Base-by-base conservation (phyloP, 1,140 invertebrate genomes). In the Calephelis virginiensis region DNA sequence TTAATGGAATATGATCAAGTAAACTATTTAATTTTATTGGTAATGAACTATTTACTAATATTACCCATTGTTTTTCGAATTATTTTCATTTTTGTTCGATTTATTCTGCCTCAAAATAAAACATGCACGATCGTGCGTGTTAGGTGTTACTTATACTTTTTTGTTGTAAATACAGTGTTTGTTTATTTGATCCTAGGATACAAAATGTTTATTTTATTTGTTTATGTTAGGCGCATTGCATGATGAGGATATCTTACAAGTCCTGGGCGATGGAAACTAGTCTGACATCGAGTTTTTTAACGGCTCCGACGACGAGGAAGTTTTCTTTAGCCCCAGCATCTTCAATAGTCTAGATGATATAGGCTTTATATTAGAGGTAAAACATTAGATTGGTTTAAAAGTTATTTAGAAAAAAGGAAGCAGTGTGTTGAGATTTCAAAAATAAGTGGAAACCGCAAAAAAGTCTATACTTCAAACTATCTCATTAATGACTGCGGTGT, bases 1-100 rank as follows among this genome's bases (percentile, higher is more conserved):
- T 56, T 56, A 56, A 13, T 56, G 53, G 53, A 56, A 56, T 56
- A 56, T 56, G 6, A 7, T 56, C 14, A 56, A 11, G 28, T 56
- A 5, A 56, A 56, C n/a, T 56, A 56, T 10, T 13, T 37, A 56
- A 56, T 56, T 56, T 56, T 56, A n/a, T 56, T 14, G 7, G 14
- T 37, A 56, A 56, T 13, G 5, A 56, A 6, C 53, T 9, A 56
- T 56, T 47, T 47, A 47, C 2, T 47, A 47, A 11, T 47, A 6
- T 47, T 47, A 40, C 38, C 7, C 10, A 47, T 12, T 47, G 2
- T 11, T 11, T 47, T 47, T n/a, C n/a, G n/a, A n/a, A n/a, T n/a
- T n/a, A n/a, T n/a, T n/a, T n/a, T n/a, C n/a, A n/a, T n/a, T n/a
- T 11, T 47, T 47, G 46, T 6, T 6, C 10, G 12, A 47, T 47